Percentiles rank a stretch among this genome's conserved stretches.
Conservation (phyloP, 2,888 invertebrate species). For the Galerucella pusilla region DNA sequence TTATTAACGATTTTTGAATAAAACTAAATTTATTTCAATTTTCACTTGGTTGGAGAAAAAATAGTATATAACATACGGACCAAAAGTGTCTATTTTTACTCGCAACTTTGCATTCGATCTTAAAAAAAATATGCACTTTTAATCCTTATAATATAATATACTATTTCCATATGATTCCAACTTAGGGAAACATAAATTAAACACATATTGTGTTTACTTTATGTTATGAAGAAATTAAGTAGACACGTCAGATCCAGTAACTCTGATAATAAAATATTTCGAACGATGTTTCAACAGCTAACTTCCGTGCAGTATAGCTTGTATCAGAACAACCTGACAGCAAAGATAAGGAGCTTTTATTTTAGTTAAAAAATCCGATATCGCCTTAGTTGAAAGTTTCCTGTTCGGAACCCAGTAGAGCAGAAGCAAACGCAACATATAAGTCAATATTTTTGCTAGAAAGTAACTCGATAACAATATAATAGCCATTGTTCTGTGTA, state of each 20-base stretch:
- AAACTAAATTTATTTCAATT: too few species aligned
- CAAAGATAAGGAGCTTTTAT: slow-evolving; percentile 5
- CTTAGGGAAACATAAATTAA: too few species aligned
- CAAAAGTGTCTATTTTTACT: too few species aligned
- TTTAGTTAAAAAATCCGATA: slow-evolving; percentile 10
- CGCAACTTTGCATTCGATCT: too few species aligned
- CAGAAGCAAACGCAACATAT: slow-evolving; percentile 45
- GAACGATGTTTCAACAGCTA: not conserved
- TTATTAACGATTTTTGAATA: too few species aligned
- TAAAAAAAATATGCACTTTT: too few species aligned
- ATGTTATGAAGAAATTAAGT: not conserved
- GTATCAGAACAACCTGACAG: not conserved
- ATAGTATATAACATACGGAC: too few species aligned
- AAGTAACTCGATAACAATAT: slow-evolving; percentile 64
- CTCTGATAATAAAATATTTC: not conserved
- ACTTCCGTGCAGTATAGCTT: slow-evolving; percentile 1
- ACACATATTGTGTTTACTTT: too few species aligned
- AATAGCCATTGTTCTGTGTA: slow-evolving; percentile 65
- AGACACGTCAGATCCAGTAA: not conserved
- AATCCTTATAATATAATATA: too few species aligned
- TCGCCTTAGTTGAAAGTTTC: slow-evolving; percentile 15
- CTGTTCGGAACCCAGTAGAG: slow-evolving; percentile 25
- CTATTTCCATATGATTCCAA: too few species aligned
- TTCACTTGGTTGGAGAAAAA: too few species aligned
- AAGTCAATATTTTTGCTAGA: slow-evolving; percentile 65